A percentile compares a stretch with the other conserved stretches of the same genome.
These are phyloP conservation scores for Archegozetes longisetosus DNA, from an alignment of 1,140 invertebrate species.

Conservation along the genomic window DNA sequence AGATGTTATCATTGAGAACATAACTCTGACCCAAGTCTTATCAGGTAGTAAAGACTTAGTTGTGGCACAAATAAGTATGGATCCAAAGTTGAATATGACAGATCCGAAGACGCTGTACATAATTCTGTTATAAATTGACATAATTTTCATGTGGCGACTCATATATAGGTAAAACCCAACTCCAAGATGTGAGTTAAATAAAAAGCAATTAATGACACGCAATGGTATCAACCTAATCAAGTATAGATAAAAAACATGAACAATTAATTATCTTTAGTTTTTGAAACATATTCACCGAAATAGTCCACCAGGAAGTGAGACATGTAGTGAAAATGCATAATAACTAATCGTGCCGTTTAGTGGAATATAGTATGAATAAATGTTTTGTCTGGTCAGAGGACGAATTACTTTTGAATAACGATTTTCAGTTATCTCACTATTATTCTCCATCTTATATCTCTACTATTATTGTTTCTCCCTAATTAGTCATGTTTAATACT, in stretches of 20 bases:
- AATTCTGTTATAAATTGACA: not conserved
- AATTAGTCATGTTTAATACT: too few species aligned
- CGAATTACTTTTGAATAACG: too few species aligned
- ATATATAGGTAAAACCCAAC: slow-evolving; percentile 3
- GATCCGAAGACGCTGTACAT: not conserved
- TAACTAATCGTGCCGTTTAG: slow-evolving; percentile 2
- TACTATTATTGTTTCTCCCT: too few species aligned
- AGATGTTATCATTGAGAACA: not conserved
- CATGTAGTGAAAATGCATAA: slow-evolving; percentile 4
- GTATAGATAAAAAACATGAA: not conserved
- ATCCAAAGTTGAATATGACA: slow-evolving; percentile 3
- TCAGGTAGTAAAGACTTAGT: not conserved
- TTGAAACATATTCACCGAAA: not conserved
- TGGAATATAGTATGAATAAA: not conserved
- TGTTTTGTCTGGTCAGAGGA: not conserved
- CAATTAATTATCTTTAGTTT: not conserved
- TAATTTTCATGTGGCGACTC: not conserved
- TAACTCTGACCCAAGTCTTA: not conserved
- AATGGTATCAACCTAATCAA: not conserved
- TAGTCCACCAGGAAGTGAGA: slow-evolving; percentile 1
- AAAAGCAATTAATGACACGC: not conserved
- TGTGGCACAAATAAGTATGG: not conserved
- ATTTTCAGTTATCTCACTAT: too few species aligned
- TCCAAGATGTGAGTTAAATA: slow-evolving; percentile 9
- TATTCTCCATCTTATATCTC: too few species aligned